phyloP scores from a whole-genome alignment of 1,140 invertebrate genomes.

The Bombus confusus region DNA sequence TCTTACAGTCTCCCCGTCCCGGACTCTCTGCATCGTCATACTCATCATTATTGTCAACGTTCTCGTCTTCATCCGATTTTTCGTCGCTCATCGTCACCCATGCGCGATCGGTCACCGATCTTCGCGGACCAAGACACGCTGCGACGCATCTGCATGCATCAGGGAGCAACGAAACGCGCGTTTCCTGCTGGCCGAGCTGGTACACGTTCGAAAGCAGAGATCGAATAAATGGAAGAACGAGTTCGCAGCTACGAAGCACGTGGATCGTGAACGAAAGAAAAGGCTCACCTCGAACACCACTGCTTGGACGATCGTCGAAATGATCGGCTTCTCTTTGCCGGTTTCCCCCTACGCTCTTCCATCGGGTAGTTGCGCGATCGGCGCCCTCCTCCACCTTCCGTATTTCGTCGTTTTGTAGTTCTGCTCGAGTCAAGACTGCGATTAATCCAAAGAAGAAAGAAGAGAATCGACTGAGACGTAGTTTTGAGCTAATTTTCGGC shows the following conservation, averaged over 20 bases:
- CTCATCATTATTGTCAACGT: not conserved
- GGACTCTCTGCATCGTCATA: conserved; percentile 25
- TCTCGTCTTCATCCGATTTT: not conserved
- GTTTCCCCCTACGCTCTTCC: not conserved
- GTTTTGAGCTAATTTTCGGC: not conserved
- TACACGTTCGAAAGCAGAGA: too few relatives aligned
- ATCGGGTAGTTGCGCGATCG: not conserved
- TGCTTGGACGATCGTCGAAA: not conserved
- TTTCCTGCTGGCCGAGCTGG: too few relatives aligned
- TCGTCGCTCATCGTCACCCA: conserved; percentile 9
- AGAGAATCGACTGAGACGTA: conserved; percentile 72
- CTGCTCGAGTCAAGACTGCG: conserved; percentile 78
- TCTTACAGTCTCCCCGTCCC: conserved; percentile 55
- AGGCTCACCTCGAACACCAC: too few relatives aligned
- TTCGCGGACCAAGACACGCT: conserved; percentile 11
- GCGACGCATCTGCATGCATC: not conserved
- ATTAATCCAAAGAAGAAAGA: conserved; percentile 80
- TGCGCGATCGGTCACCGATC: not conserved
- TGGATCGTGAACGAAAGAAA: too few relatives aligned
- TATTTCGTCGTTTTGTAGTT: conserved; percentile 44
- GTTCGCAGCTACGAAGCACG: too few relatives aligned
- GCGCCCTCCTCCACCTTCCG: not conserved
- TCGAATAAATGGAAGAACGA: too few relatives aligned
- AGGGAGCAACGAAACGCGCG: too few relatives aligned
- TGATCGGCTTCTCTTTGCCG: not conserved